A percentile compares a stretch with the other conserved stretches of the same genome.
phyloP scores from a whole-genome alignment of 2,797 vertebrate genomes.

The Cygnus olor region DNA sequence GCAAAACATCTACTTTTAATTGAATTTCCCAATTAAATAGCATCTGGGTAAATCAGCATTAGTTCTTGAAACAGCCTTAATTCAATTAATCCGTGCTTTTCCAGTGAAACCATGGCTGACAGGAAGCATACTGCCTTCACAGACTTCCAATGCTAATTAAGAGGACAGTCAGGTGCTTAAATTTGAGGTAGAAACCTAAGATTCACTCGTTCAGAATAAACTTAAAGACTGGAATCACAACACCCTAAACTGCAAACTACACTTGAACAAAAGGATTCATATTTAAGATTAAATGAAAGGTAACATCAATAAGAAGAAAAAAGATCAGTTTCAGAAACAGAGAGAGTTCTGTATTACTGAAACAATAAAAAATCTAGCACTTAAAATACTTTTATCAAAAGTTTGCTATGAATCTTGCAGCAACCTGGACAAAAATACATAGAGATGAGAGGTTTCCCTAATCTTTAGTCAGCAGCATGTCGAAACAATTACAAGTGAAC shows the following conservation, averaged over 20 bases:
- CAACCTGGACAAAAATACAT: neutral
- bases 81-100: neutral
- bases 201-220: neutral
- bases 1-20: neutral
- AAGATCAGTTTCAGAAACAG: neutral
- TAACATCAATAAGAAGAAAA: neutral
- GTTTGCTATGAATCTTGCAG: neutral
- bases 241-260: neutral
- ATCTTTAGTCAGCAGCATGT: neutral
- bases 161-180: neutral
- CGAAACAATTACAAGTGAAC: neutral
- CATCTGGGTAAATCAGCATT: neutral
- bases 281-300: neutral
- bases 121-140: neutral
- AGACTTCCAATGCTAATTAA: neutral
- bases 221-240: neutral
- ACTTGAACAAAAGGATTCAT: neutral
- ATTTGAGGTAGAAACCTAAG: neutral
- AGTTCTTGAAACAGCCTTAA: neutral
- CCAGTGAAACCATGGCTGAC: neutral
- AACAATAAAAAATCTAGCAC: fast-evolving
- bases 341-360: neutral
- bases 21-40: neutral
- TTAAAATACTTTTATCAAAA: neutral
- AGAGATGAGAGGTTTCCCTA: neutral